phyloP scores from a whole-genome alignment of 2,797 vertebrate genomes.

The Phalanger gymnotis region DNA sequence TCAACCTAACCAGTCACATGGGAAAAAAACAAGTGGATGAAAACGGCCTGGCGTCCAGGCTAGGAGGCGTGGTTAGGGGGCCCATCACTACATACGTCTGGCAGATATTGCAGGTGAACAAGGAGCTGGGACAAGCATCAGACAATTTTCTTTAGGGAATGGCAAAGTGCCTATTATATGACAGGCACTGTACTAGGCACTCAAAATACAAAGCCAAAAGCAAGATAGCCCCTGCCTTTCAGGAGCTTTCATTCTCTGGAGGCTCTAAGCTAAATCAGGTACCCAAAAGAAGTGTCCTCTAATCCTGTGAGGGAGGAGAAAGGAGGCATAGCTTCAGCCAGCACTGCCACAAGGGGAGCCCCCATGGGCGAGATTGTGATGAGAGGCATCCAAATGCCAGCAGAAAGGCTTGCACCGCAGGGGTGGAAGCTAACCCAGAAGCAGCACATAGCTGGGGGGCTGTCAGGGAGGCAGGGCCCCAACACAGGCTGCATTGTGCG shows the following conservation, averaged over 20 bases:
- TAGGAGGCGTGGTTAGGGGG: too few species aligned
- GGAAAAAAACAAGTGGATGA: background rate
- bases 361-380: background rate
- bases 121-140: too few species aligned
- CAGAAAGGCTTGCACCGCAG: too few species aligned
- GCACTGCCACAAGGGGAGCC: background rate
- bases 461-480: too few species aligned
- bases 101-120: background rate
- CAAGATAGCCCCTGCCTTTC: background rate
- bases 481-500: too few species aligned
- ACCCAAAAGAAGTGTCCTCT: background rate
- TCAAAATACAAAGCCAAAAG: background rate
- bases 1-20: background rate
- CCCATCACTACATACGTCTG: background rate
- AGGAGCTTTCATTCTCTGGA: background rate
- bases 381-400: background rate
- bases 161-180: background rate
- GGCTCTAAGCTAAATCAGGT: background rate
- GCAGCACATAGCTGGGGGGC: too few species aligned
- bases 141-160: background rate
- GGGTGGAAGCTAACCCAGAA: too few species aligned
- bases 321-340: too few species aligned
- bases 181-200: too few species aligned
- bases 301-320: too few species aligned
- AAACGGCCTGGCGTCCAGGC: background rate